Evolutionary conservation across 2,797 vertebrate genomes (phyloP), one percentile per base, ranked within the genome.

Genomic region (Fundulus diaphanus): DNA sequence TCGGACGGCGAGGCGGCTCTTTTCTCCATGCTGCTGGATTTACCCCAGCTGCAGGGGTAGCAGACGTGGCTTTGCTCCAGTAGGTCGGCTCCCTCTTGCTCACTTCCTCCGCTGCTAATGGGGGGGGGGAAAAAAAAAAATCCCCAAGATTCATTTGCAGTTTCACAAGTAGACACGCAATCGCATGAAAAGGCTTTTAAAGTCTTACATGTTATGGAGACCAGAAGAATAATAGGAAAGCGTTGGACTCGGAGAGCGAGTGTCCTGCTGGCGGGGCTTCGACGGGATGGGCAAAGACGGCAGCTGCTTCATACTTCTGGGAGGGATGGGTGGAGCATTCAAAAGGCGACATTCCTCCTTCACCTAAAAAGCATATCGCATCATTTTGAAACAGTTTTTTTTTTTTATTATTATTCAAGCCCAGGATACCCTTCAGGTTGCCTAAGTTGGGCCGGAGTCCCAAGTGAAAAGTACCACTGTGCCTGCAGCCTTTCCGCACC

Each of bases 161-260:
- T 6, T 56, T 5, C n/a, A 66, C 1, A 71, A 29, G 11, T 66
- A 73, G 61, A n/a, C 15, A 46, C 4, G 24, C 35, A 35, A 5
- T 18, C 11, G 2, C 3, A 3, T 24, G 3, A 44, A 57, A 46
- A 33, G 18, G 7, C 18, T 1, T 24, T 70, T 15, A 1, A 29
- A 42, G 73, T 95, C 98, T 95, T 96, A 99, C 98, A 99, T 97
- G 95, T 91, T 98, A 90, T 99, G 97, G 73, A 99, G 96, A 79
- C 98, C 98, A 40, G 98, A 99, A 6, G 98, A 99, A 82, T 99
- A 99, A 88, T 99, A 99, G 72, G 98, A 99, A 69, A 99, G 94
- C 9, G 98, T 99, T 40, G 98, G 98, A 93, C 98, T 99, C 40
- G 97, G 98, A 85, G 97, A 97, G 24, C 97, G 96, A 0, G 97